phyloP scores from a whole-genome alignment of 2,888 invertebrate genomes.

The Malacosoma neustria region DNA sequence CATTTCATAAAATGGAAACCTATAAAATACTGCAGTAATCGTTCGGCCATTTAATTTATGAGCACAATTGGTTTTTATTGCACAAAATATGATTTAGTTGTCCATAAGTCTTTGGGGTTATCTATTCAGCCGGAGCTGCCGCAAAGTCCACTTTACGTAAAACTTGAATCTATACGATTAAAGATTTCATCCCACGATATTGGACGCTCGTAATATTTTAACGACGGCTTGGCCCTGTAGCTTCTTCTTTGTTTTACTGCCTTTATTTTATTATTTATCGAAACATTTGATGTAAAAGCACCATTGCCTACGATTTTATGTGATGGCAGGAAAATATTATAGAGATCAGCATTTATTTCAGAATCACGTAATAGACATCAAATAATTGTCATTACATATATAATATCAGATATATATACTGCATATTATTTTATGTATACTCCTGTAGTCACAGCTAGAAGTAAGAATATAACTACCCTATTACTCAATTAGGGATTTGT shows the following conservation, averaged over 20 bases:
- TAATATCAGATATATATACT: no score
- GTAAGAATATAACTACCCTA: no score
- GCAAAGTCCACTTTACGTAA: conserved; percentile 39
- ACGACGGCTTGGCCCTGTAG: conserved; percentile 48
- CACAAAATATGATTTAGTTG: conserved; percentile 38
- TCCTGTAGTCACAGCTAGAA: no score
- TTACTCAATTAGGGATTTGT: no score
- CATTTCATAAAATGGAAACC: not conserved
- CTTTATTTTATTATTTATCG: conserved; percentile 66
- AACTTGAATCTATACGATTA: conserved; percentile 52
- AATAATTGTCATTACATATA: no score
- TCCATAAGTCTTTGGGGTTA: conserved; percentile 37
- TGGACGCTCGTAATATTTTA: conserved; percentile 70
- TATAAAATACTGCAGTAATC: conserved; percentile 1
- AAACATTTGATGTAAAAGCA: conserved; percentile 61
- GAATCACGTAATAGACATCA: not conserved
- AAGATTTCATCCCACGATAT: conserved; percentile 66
- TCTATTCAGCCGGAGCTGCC: conserved; percentile 39
- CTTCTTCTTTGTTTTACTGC: conserved; percentile 61
- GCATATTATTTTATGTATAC: no score
- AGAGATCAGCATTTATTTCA: not conserved
- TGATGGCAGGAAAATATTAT: conserved; percentile 1
- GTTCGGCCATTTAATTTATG: conserved; percentile 12
- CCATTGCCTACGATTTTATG: conserved; percentile 58
- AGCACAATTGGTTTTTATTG: conserved; percentile 43